Conservation (phyloP, 2,797 vertebrate genomes). For the Galaxias olidus region DNA sequence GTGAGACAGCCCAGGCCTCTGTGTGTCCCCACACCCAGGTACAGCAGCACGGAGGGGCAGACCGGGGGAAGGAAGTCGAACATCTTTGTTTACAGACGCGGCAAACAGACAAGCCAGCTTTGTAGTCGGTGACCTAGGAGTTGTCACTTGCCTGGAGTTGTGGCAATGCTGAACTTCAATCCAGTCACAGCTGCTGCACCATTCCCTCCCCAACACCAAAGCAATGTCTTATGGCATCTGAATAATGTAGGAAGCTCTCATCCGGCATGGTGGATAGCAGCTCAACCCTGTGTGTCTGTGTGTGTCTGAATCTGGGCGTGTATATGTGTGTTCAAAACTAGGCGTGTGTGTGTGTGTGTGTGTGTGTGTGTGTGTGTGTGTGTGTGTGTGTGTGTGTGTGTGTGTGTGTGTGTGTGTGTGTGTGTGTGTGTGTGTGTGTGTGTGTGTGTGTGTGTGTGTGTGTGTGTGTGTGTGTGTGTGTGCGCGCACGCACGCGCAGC, state of each 20-base stretch:
- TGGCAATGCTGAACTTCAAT: conserved; percentile 17
- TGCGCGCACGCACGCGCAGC: too few species aligned
- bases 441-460: neutral
- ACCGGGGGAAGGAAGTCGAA: neutral
- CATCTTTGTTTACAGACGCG: conserved; percentile 15
- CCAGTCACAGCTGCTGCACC: conserved; percentile 6
- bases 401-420: conserved; percentile 32
- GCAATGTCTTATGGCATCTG: conserved; percentile 42
- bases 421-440: conserved; percentile 3
- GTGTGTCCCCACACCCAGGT: neutral
- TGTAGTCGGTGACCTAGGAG: conserved; percentile 2
- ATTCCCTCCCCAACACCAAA: conserved; percentile 31
- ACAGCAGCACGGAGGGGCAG: neutral
- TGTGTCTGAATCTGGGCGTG: conserved; percentile 30
- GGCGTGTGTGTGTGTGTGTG: conserved; percentile 24
- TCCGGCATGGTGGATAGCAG: conserved; percentile 35
- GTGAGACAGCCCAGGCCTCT: neutral
- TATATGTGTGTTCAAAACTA: conserved; percentile 11
- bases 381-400: conserved; percentile 38
- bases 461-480: conserved; percentile 5
- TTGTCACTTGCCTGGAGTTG: conserved; percentile 18
- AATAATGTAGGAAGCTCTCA: conserved; percentile 42
- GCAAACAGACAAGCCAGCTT: neutral
- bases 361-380: conserved; percentile 22
- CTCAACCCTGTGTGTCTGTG: conserved; percentile 25